phyloP scores from a whole-genome alignment of 1,140 invertebrate genomes.

The Diabrotica virgifera region DNA sequence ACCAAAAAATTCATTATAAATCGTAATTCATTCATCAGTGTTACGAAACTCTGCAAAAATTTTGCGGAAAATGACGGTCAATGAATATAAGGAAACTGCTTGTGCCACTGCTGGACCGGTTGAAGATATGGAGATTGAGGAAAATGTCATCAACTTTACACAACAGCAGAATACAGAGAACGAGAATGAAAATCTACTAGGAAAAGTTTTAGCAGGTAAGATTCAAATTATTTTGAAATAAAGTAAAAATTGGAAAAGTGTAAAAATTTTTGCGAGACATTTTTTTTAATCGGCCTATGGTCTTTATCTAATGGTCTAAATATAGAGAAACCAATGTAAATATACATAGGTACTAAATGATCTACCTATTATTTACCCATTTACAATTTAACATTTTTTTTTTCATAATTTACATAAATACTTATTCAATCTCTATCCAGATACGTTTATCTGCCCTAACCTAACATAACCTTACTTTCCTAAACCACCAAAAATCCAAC shows the following conservation, averaged over 20 bases:
- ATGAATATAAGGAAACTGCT: conserved; percentile 45
- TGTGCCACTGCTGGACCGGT: conserved; percentile 40
- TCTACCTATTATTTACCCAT: too few species aligned
- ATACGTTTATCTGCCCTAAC: conserved; percentile 6
- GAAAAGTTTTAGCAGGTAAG: conserved; percentile 57
- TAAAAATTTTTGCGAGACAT: not conserved
- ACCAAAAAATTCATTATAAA: not conserved
- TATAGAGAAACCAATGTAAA: too few species aligned
- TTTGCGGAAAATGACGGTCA: conserved; percentile 43
- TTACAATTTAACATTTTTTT: too few species aligned
- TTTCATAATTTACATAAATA: too few species aligned
- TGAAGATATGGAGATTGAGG: conserved; percentile 37
- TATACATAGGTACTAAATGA: too few species aligned
- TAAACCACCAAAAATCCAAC: not conserved
- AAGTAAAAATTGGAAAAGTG: not conserved
- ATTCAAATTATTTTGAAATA: conserved; percentile 5
- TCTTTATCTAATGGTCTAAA: too few species aligned
- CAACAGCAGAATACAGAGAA: conserved; percentile 43
- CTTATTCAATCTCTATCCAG: too few species aligned
- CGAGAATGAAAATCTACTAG: conserved; percentile 56
- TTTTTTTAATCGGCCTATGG: conserved; percentile 15
- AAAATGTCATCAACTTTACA: conserved; percentile 31
- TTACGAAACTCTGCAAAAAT: not conserved
- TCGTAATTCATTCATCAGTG: not conserved
- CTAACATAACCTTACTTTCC: not conserved